Evolutionary conservation across 2,888 invertebrate species (phyloP).

Genomic region (Clostera curtula): DNA sequence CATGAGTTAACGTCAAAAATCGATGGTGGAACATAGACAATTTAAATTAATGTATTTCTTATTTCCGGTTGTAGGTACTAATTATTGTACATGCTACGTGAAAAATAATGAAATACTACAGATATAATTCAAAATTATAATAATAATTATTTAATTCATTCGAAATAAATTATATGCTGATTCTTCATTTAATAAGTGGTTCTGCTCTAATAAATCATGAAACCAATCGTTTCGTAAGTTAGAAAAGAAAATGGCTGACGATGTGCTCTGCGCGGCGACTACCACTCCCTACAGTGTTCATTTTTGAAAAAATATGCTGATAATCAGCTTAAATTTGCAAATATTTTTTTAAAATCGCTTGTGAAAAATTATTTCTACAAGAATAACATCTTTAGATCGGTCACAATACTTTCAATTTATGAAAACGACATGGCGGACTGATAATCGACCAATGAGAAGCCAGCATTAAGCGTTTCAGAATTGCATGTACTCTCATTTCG

Average conservation of each 20-base stretch:
- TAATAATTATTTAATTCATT: background rate
- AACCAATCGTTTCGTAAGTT: constrained; percentile 28
- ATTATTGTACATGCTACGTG: background rate
- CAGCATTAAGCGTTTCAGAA: constrained; percentile 78
- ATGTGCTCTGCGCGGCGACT: constrained; percentile 24
- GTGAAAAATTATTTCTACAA: constrained; percentile 10
- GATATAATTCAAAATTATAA: background rate
- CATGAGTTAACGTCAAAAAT: constrained; percentile 13
- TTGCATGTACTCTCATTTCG: constrained; percentile 82
- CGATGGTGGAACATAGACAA: constrained; percentile 16
- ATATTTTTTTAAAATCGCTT: constrained; percentile 11
- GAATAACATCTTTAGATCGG: constrained; percentile 8
- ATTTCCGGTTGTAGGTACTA: background rate
- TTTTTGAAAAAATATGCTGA: constrained; percentile 17
- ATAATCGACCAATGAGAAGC: constrained; percentile 81
- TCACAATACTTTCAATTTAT: constrained; percentile 46
- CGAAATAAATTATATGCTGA: background rate
- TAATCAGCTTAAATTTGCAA: constrained; percentile 4
- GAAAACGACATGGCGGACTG: constrained; percentile 80
- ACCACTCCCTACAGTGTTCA: constrained; percentile 22
- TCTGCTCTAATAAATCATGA: constrained; percentile 10
- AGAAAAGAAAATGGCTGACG: constrained; percentile 41
- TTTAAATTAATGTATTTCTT: background rate
- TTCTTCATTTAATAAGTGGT: constrained; percentile 4
- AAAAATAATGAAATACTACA: background rate